Conservation (phyloP, 2,797 vertebrate genomes). For the Numenius phaeopus region DNA sequence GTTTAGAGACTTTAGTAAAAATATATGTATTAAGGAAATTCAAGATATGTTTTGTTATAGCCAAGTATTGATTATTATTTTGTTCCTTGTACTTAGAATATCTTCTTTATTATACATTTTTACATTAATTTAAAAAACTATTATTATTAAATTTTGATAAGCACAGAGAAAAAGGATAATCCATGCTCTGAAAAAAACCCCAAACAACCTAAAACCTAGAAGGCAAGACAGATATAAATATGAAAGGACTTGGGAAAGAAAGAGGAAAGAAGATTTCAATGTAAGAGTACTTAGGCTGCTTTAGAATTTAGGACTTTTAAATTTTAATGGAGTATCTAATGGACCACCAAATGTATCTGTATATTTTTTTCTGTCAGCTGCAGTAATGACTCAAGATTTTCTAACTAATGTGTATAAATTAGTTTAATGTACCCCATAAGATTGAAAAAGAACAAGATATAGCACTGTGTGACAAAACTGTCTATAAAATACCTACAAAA, state of each 20-base stretch:
- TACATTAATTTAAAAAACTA: neutral
- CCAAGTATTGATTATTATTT: neutral
- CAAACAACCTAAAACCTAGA: neutral
- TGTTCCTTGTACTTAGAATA: neutral
- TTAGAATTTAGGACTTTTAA: neutral
- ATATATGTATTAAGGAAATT: neutral
- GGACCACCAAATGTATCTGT: neutral
- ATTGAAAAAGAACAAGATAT: neutral
- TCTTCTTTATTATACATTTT: neutral
- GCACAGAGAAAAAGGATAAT: neutral
- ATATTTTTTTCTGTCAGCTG: neutral
- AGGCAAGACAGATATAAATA: neutral
- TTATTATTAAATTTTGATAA: neutral
- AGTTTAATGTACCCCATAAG: neutral
- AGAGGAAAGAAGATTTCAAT: neutral
- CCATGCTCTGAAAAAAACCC: neutral
- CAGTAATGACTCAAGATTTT: neutral
- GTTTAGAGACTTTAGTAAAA: neutral
- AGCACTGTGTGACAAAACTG: neutral
- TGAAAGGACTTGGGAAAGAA: neutral
- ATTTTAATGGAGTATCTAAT: neutral
- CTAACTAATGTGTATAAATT: neutral
- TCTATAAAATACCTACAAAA: neutral
- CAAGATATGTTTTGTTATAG: fast-evolving
- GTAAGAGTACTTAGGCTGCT: neutral